Conservation (phyloP, 1,140 invertebrate genomes). For the Drosophila azteca region DNA sequence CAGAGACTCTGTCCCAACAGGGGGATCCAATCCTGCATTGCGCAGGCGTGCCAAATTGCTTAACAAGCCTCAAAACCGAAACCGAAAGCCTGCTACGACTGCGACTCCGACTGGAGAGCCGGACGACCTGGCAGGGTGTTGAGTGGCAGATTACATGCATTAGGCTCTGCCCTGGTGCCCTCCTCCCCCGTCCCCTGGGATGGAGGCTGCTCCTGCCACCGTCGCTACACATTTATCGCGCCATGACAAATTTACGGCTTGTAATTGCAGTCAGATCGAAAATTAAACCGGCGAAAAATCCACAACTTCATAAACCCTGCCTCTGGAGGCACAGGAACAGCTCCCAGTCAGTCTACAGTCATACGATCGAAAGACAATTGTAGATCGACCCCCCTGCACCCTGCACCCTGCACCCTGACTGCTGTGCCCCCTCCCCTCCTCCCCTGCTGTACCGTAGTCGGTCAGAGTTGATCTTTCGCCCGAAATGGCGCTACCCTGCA, state of each 20-base stretch:
- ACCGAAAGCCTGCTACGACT: not conserved
- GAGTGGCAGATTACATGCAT: slow-evolving; percentile 82
- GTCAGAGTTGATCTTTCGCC: slow-evolving; percentile 41
- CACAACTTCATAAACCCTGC: slow-evolving; percentile 73
- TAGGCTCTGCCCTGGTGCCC: slow-evolving; percentile 51
- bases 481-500: slow-evolving; percentile 65
- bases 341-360: slow-evolving; percentile 9
- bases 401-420: not conserved
- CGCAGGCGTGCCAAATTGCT: slow-evolving; percentile 63
- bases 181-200: slow-evolving; percentile 1
- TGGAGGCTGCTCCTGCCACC: not conserved
- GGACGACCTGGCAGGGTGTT: slow-evolving; percentile 71
- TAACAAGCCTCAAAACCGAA: slow-evolving; percentile 43
- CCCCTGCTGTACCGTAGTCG: not conserved
- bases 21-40: slow-evolving; percentile 25
- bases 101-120: not conserved
- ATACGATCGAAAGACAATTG: slow-evolving; percentile 31
- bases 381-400: slow-evolving; percentile 6
- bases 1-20: not conserved
- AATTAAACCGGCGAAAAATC: slow-evolving; percentile 72
- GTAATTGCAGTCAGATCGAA: slow-evolving; percentile 76
- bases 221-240: slow-evolving; percentile 69
- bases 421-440: not conserved
- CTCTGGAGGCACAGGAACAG: slow-evolving; percentile 4
- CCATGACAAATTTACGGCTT: slow-evolving; percentile 82